Conservation (phyloP, 2,888 invertebrate species). For the Dilophus febrilis region DNA sequence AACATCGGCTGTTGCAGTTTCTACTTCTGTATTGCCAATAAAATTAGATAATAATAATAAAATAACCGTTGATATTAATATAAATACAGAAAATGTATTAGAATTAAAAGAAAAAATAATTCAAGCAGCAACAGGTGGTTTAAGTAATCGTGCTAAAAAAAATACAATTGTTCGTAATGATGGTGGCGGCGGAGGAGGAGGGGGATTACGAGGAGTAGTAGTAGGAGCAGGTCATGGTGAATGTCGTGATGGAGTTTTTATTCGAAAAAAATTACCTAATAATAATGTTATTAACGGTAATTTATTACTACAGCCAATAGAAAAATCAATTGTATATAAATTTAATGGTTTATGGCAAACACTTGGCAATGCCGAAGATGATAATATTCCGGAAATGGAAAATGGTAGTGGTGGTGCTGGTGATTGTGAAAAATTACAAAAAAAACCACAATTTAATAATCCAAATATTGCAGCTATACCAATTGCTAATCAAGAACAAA, state of each 20-base stretch:
- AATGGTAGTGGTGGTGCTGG: no score
- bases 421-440: no score
- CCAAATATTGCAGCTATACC: conserved; percentile 35
- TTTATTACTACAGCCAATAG: no score
- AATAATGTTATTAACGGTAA: no score
- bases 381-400: not conserved
- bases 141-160: conserved; percentile 13
- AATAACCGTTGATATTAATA: not conserved
- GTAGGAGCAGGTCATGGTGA: no score
- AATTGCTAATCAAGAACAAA: conserved; percentile 58
- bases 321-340: no score
- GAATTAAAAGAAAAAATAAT: conserved; percentile 24
- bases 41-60: not conserved
- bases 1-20: not conserved
- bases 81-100: not conserved
- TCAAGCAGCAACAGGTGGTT: conserved; percentile 21
- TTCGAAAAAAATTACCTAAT: no score
- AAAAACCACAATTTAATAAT: not conserved
- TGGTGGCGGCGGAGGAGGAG: no score
- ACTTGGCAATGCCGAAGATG: no score
- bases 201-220: no score
- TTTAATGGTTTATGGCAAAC: no score
- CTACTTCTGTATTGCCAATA: not conserved
- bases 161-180: conserved; percentile 12
- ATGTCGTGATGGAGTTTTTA: no score